A percentile compares a stretch with the other conserved stretches of the same genome.
These are phyloP conservation scores for Hetaerina titia DNA, from an alignment of 2,888 invertebrate species.

Conservation along the genomic window DNA sequence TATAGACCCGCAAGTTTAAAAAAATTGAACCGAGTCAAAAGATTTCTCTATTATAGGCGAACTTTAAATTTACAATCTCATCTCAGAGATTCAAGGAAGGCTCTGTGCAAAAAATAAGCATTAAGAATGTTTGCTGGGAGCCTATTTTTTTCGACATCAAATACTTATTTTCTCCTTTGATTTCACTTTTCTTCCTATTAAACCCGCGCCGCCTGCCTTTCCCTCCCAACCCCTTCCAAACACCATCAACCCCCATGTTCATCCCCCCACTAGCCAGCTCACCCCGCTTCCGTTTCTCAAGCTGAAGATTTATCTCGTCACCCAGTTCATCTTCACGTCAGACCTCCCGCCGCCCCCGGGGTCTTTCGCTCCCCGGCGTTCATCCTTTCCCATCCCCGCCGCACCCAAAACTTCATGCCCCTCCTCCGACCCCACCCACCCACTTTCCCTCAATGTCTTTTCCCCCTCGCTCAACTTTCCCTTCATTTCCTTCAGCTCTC, in stretches of 20 bases:
- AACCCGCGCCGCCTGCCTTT: neutral
- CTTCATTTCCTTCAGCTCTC: neutral
- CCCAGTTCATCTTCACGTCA: constrained; percentile 21
- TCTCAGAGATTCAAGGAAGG: no score
- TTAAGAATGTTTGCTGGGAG: neutral
- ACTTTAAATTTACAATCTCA: no score
- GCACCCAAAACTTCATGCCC: no score
- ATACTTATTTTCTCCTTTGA: neutral
- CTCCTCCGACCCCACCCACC: neutral
- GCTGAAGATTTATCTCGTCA: neutral
- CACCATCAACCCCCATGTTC: neutral
- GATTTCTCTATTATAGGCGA: no score
- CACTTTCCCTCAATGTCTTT: neutral
- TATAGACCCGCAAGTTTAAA: no score
- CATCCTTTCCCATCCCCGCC: no score
- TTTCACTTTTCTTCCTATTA: neutral
- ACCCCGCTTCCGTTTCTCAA: neutral
- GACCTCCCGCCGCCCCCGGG: neutral
- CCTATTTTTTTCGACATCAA: neutral
- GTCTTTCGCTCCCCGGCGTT: no score
- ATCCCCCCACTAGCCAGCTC: neutral
- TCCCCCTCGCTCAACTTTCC: neutral
- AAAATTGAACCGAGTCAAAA: no score
- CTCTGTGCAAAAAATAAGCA: no score
- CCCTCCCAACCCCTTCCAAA: neutral